Evolutionary conservation across 2,113 vertebrate genomes (phyloP).

Genomic region (Eurypyga helias): DNA sequence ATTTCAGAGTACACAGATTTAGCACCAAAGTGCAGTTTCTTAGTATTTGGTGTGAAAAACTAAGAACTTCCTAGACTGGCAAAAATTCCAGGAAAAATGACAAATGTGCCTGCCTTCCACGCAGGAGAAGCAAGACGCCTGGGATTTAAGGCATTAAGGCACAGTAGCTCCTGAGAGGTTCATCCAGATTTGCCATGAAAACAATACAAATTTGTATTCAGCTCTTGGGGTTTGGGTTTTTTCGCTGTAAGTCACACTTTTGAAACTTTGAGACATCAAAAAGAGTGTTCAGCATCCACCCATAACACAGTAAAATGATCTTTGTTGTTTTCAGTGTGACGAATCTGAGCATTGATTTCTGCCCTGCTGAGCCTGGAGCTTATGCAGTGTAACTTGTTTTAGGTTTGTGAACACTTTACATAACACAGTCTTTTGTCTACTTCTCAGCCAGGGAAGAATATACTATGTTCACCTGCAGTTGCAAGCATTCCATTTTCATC

Average conservation of each 20-base stretch:
- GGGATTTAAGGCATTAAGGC: background rate
- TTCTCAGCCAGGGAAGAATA: background rate
- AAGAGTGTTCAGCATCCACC: background rate
- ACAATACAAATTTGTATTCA: background rate
- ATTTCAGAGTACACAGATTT: background rate
- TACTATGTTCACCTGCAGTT: background rate
- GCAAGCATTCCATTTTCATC: background rate
- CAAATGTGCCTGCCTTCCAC: background rate
- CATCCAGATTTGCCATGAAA: constrained; percentile 25
- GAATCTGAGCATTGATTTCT: background rate
- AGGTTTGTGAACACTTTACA: background rate
- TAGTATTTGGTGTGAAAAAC: background rate
- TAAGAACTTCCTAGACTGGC: background rate
- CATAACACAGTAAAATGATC: background rate
- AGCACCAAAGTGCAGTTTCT: background rate
- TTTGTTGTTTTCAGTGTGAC: background rate
- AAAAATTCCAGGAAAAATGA: background rate
- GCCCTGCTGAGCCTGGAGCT: background rate
- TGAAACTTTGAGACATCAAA: background rate
- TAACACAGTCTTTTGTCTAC: background rate
- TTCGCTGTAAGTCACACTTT: background rate
- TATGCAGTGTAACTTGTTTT: background rate
- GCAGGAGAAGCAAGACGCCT: background rate
- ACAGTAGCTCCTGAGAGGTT: background rate
- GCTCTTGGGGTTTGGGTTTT: background rate